Evolutionary conservation across 2,113 vertebrate genomes (phyloP).

Genomic region (Rhineura floridana): DNA sequence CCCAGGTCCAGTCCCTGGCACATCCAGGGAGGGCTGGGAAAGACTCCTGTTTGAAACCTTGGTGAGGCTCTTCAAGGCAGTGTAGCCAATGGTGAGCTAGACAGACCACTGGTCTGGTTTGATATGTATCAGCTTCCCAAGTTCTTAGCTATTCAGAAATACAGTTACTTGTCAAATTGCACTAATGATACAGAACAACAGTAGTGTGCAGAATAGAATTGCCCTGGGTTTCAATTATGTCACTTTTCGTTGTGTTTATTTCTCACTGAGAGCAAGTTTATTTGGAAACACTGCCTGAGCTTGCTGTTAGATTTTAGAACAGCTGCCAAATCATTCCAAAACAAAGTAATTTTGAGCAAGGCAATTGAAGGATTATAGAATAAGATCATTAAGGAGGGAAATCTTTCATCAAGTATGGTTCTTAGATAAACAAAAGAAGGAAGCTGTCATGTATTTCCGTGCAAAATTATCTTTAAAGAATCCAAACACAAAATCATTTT

Average conservation of each 20-base stretch:
- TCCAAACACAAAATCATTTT: background rate
- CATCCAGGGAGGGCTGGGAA: background rate
- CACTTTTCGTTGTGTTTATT: background rate
- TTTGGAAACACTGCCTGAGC: conserved; percentile 28
- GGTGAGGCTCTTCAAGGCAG: background rate
- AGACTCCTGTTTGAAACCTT: no score
- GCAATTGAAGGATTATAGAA: conserved; percentile 13
- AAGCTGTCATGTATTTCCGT: background rate
- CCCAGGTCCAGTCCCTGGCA: background rate
- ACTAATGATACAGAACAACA: no score
- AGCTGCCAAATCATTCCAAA: conserved; percentile 29
- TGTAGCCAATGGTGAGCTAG: background rate
- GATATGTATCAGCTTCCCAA: background rate
- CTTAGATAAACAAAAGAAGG: conserved; percentile 20
- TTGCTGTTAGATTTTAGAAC: conserved; percentile 41
- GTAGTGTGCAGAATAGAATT: background rate
- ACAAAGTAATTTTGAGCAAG: background rate
- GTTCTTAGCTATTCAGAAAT: rapidly evolving
- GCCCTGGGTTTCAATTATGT: background rate
- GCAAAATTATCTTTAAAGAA: conserved; percentile 7
- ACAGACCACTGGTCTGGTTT: background rate
- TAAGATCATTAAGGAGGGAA: background rate
- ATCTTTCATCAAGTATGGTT: background rate
- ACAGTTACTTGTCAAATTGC: background rate
- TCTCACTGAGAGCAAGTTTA: conserved; percentile 44